Percentiles rank a stretch among this genome's conserved stretches.
Evolutionary conservation across 2,888 invertebrate genomes (phyloP).

Genomic region (Zygothrica quintamaculata): DNA sequence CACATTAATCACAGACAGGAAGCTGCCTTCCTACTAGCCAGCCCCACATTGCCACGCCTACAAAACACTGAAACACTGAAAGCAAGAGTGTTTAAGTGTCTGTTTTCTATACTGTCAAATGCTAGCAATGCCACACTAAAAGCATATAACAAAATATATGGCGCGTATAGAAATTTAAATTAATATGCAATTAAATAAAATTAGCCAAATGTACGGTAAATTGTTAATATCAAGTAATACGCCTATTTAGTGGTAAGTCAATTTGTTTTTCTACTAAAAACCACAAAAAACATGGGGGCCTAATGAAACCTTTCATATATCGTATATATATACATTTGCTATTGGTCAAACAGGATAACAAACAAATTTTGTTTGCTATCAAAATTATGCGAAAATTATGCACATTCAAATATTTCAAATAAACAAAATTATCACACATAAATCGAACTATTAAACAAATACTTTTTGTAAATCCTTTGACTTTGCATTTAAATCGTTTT

Average conservation of each 20-base stretch:
- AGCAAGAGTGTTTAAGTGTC: constrained; percentile 73
- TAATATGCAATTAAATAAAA: constrained; percentile 74
- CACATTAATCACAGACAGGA: constrained; percentile 73
- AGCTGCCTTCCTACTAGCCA: constrained; percentile 33
- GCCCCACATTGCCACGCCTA: constrained; percentile 26
- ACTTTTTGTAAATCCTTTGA: too few species aligned
- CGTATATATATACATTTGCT: constrained; percentile 4
- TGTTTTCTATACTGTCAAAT: constrained; percentile 57
- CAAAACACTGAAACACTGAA: constrained; percentile 58
- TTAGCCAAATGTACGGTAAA: constrained; percentile 64
- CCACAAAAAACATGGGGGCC: too few species aligned
- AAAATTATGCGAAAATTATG: constrained; percentile 73
- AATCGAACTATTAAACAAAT: too few species aligned
- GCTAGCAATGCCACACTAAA: constrained; percentile 49
- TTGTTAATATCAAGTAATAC: constrained; percentile 64
- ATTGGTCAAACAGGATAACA: constrained; percentile 16
- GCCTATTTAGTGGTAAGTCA: constrained; percentile 63
- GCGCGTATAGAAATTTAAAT: constrained; percentile 50
- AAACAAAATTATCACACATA: constrained; percentile 14
- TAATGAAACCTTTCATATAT: too few species aligned
- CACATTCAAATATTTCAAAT: constrained; percentile 52
- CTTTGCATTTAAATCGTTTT: too few species aligned
- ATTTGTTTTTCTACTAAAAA: constrained; percentile 56
- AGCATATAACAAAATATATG: constrained; percentile 57
- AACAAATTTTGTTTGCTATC: constrained; percentile 56